Percentiles rank a stretch among this genome's conserved stretches.
phyloP scores from a whole-genome alignment of 1,140 invertebrate genomes.

The Batillaria attramentaria region DNA sequence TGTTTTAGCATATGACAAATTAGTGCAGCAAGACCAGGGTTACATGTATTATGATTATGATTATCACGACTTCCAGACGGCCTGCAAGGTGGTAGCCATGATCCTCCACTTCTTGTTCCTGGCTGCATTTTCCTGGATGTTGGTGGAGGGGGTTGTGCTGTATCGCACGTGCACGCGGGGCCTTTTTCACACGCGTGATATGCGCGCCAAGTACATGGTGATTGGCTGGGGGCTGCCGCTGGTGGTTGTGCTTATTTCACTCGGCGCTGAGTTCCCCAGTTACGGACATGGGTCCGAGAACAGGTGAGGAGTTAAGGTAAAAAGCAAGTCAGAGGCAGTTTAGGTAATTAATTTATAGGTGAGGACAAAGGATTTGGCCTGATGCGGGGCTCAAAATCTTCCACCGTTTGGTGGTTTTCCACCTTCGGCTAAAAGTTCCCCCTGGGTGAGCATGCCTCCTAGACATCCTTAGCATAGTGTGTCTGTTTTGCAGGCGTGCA shows the following conservation, averaged over 20 bases:
- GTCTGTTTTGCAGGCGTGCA: too few relatives aligned
- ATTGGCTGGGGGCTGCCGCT: constrained; percentile 56
- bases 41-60: not conserved
- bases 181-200: constrained; percentile 47
- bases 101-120: constrained; percentile 95
- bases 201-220: constrained; percentile 49
- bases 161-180: constrained; percentile 74
- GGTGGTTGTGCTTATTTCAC: constrained; percentile 51
- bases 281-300: constrained; percentile 49
- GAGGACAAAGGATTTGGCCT: too few relatives aligned
- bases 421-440: too few relatives aligned
- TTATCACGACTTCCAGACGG: constrained; percentile 66
- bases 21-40: too few relatives aligned
- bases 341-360: too few relatives aligned
- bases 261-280: constrained; percentile 51
- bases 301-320: too few relatives aligned
- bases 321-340: too few relatives aligned
- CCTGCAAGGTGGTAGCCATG: constrained; percentile 91
- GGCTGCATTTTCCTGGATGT: constrained; percentile 96
- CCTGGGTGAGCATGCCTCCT: too few relatives aligned
- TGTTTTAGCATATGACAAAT: too few relatives aligned
- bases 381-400: too few relatives aligned
- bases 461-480: too few relatives aligned
- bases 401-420: too few relatives aligned
- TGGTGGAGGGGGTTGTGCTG: constrained; percentile 84